These are phyloP conservation scores for Notoglanidium macrostoma DNA, from an alignment of 2,797 vertebrate genomes.

Conservation along the genomic window DNA sequence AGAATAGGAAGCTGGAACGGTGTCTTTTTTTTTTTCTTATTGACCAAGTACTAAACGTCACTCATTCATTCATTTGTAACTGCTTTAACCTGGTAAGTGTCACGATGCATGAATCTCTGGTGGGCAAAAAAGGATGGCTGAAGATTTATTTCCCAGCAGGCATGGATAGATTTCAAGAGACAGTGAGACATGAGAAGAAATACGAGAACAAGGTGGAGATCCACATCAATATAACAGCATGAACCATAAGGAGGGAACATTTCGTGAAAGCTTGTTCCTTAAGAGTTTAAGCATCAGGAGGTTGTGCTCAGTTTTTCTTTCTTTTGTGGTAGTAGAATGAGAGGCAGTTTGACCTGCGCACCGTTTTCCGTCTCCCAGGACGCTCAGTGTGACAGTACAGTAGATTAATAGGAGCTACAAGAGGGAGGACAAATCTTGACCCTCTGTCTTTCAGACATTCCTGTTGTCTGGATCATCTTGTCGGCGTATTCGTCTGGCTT, in stretches of 20 bases:
- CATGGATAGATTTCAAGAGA: background rate
- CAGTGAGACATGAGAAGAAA: slow-evolving; percentile 7
- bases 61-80: background rate
- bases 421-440: background rate
- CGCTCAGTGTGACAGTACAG: background rate
- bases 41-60: background rate
- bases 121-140: background rate
- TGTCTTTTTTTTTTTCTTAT: background rate
- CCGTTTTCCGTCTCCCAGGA: background rate
- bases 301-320: background rate
- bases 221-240: slow-evolving; percentile 13
- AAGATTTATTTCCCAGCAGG: background rate
- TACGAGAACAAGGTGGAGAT: background rate
- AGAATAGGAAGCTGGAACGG: background rate
- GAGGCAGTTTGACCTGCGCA: slow-evolving; percentile 14
- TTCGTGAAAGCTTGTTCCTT: background rate
- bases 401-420: slow-evolving; percentile 26
- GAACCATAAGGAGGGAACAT: background rate
- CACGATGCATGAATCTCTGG: background rate
- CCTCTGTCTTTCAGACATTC: background rate
- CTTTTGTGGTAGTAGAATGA: slow-evolving; percentile 4
- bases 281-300: background rate
- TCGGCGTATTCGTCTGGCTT: background rate
- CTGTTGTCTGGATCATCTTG: background rate
- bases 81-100: background rate